A percentile compares a stretch with the other conserved stretches of the same genome.
Evolutionary conservation across 1,140 invertebrate species (phyloP).

Genomic region (Chymomyza costata): DNA sequence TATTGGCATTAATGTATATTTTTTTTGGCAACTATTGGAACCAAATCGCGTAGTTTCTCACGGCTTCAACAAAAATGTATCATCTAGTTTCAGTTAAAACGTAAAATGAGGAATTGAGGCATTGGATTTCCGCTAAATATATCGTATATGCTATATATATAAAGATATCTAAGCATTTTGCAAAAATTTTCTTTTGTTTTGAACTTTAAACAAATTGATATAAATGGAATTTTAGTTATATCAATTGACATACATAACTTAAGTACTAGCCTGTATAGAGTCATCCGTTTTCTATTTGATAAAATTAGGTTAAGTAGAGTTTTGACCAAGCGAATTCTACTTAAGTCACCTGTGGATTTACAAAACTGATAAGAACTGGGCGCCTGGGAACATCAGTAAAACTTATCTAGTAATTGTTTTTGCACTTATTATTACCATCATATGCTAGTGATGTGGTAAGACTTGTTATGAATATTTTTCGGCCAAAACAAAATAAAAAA

Average conservation of each 20-base stretch:
- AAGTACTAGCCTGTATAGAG: not conserved
- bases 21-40: slow-evolving; percentile 3
- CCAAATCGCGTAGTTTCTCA: not conserved
- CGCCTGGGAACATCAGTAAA: too few species aligned
- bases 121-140: slow-evolving; percentile 2
- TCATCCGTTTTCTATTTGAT: too few species aligned
- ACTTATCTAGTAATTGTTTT: too few species aligned
- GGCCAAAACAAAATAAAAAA: too few species aligned
- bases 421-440: too few species aligned
- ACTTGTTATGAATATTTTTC: slow-evolving; percentile 7
- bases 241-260: slow-evolving; percentile 37
- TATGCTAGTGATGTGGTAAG: too few species aligned
- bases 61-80: slow-evolving; percentile 13
- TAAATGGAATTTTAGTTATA: slow-evolving; percentile 39
- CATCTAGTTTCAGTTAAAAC: slow-evolving; percentile 7
- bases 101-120: slow-evolving; percentile 20
- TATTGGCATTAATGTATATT: slow-evolving; percentile 30
- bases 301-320: too few species aligned
- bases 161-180: slow-evolving; percentile 12
- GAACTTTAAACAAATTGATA: slow-evolving; percentile 16
- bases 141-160: slow-evolving; percentile 10
- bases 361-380: too few species aligned
- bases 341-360: too few species aligned
- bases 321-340: too few species aligned
- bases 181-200: slow-evolving; percentile 10